Conservation (phyloP, 1,140 invertebrate species). For the Meloidogyne chitwoodi region DNA sequence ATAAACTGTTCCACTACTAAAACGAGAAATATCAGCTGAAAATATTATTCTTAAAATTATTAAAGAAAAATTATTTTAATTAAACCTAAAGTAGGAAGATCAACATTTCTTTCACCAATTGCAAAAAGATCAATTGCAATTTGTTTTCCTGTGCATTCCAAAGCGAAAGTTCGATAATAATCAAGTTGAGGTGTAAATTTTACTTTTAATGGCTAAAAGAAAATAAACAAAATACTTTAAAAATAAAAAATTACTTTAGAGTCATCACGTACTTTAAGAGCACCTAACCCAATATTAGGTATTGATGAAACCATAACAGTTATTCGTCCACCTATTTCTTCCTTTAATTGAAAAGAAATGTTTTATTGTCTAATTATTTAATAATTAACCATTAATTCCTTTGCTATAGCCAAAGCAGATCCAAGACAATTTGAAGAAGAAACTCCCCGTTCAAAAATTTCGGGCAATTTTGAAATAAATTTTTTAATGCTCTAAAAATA, state of each 20-base stretch:
- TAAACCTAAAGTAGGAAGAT: slow-evolving; percentile 85
- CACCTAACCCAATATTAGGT: slow-evolving; percentile 83
- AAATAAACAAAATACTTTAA: not conserved
- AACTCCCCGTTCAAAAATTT: slow-evolving; percentile 70
- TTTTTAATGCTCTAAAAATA: slow-evolving; percentile 66
- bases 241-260: not conserved
- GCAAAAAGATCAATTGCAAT: slow-evolving; percentile 92
- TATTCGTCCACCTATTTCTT: slow-evolving; percentile 84
- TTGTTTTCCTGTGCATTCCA: slow-evolving; percentile 93
- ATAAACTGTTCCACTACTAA: slow-evolving; percentile 86
- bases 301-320: slow-evolving; percentile 87
- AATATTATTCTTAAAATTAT: too few relatives aligned
- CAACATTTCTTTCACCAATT: slow-evolving; percentile 84
- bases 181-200: slow-evolving; percentile 85
- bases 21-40: slow-evolving; percentile 72
- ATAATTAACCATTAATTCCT: slow-evolving; percentile 76
- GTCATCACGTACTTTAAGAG: slow-evolving; percentile 68
- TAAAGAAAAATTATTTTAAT: slow-evolving; percentile 43
- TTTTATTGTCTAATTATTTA: not conserved
- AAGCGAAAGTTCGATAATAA: slow-evolving; percentile 91
- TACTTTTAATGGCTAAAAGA: slow-evolving; percentile 23
- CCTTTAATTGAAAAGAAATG: slow-evolving; percentile 67
- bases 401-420: slow-evolving; percentile 82
- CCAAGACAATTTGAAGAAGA: slow-evolving; percentile 80
- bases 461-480: slow-evolving; percentile 72